Evolutionary conservation across 2,888 invertebrate species (phyloP), one percentile per base, ranked within the genome.

Genomic region (Cephus spinipes): DNA sequence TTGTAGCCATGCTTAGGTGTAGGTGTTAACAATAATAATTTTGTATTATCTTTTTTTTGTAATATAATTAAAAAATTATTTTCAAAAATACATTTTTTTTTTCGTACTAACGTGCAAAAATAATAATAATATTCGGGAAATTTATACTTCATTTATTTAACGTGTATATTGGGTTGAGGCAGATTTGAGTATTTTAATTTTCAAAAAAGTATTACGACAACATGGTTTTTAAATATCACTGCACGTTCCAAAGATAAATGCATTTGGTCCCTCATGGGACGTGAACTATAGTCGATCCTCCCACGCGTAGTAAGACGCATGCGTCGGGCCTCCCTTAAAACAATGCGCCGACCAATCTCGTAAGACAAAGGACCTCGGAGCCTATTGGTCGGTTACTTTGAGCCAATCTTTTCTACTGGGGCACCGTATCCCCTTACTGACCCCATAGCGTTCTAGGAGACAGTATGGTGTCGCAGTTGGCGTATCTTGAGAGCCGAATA

Each of bases 311-410:
- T 74, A 82, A 79, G 81, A 87, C 91, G 90, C 90, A 90, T 89
- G 91, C 90, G 90, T 87, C 81, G 85, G 84, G 89, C 89, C 89
- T 88, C 88, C 90, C 89, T 90, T 87, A 85, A 91, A 91, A 91
- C 91, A 91, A 91, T 90, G 86, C 89, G 86, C 83, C 90, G 87
- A 90, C 91, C 91, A 91, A 91, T 91, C 91, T 91, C 84, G 84
- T 83, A 87, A 90, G 89, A 91, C 90, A 91, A 90, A 89, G 88
- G 88, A 85, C 80, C 87, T 86, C 85, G 84, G 85, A 87, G 85
- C 87, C 87, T 87, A 90, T 91, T 91, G 91, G 91, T 87, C 85
- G 85, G 84, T 81, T 85, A 83, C 86, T 83, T 81, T 78, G 82
- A 86, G 86, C 88, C 90, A 89, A 89, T 90, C 89, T 90, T 89